Base-by-base conservation (phyloP, 1,140 invertebrate genomes). In the Calliphora vicina region DNA sequence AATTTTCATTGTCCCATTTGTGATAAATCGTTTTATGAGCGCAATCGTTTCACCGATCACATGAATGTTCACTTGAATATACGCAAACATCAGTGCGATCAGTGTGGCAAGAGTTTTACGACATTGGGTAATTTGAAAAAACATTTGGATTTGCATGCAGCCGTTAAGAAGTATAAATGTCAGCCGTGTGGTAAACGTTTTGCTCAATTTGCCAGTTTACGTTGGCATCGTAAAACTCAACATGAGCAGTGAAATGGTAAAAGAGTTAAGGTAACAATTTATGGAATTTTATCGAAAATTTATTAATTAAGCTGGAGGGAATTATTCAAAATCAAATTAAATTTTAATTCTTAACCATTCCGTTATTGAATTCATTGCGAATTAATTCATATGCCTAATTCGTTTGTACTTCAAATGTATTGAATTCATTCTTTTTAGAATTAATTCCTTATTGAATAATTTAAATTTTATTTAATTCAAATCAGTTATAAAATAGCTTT, bases 21-120 rank as follows among this genome's bases (percentile, higher is more conserved):
- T 73, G 87, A 87, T 10, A 89, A 89, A 71, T 86, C 86, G 0
- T 89, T 89, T 84, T 89, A 89, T 80, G 88, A 89, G 81, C 88
- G 88, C 81, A 89, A 89, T 50, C 87, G 88, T 43, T 89, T 87
- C 43, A 89, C 88, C 9, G 88, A 89, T 42, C 88, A 89, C 82
- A 89, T 89, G 88, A 89, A 89, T 84, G 85, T 85, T 12, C 88
- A 89, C 83, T 84, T 89, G 78, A 89, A 89, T 57, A 89, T 89
- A 29, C 88, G 88, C 61, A 89, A 89, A 82, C 88, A 89, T 84
- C 83, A 86, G 80, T 89, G 88, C 84, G 88, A 88, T 27, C 86
- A 88, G 12, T 89, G 88, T 26, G 88, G 87, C 9, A 89, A 89
- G 81, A 85, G 86, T 27, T 89, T 88, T n/a, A 89, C 88, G 67